These are phyloP conservation scores for Drosophila paramelanica DNA, from an alignment of 2,888 invertebrate genomes.

Conservation along the genomic window DNA sequence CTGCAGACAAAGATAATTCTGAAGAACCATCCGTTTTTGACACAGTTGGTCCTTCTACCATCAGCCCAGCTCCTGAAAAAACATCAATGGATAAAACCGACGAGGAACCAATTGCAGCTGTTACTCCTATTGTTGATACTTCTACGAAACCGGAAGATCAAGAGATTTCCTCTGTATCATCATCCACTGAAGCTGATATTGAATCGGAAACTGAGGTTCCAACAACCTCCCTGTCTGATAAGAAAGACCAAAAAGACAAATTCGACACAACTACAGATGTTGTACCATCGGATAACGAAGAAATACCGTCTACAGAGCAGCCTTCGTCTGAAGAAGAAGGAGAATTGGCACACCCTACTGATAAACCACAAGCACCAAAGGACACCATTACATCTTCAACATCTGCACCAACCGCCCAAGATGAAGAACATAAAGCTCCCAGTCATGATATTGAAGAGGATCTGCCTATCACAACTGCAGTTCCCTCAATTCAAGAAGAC, in stretches of 20 bases:
- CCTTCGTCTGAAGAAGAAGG: constrained; percentile 27
- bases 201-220: constrained; percentile 29
- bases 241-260: constrained; percentile 34
- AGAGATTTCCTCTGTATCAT: constrained; percentile 9
- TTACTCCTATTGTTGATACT: constrained; percentile 30
- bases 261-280: constrained; percentile 23
- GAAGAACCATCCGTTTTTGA: constrained; percentile 38
- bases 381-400: constrained; percentile 27
- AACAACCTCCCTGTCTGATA: constrained; percentile 24
- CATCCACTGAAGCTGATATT: constrained; percentile 24
- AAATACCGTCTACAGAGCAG: constrained; percentile 41
- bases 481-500: constrained; percentile 30
- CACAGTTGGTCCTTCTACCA: constrained; percentile 31
- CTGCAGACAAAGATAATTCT: constrained; percentile 33
- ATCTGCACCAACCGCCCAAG: constrained; percentile 19
- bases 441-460: constrained; percentile 14
- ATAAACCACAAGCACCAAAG: constrained; percentile 21
- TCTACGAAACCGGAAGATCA: constrained; percentile 35
- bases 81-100: constrained; percentile 35
- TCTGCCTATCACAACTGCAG: constrained; percentile 26
- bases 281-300: constrained; percentile 16
- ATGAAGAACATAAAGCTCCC: constrained; percentile 16
- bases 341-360: constrained; percentile 15
- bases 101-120: constrained; percentile 37
- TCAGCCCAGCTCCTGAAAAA: constrained; percentile 32